phyloP scores from a whole-genome alignment of 2,113 vertebrate genomes.

The Noturus placidus region DNA sequence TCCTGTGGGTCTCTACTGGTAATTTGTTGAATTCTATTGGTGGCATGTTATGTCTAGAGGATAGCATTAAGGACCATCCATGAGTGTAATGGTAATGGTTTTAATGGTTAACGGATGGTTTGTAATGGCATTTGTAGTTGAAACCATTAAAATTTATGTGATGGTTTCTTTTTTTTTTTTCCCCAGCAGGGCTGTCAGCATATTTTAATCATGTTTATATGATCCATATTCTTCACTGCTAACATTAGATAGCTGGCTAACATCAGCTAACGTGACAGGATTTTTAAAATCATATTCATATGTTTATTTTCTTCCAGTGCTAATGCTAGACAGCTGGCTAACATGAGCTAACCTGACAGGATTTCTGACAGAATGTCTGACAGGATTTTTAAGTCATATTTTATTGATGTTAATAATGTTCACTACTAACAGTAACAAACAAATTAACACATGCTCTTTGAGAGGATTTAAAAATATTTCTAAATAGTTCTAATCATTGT shows the following conservation, averaged over 20 bases:
- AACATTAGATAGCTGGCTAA: neutral
- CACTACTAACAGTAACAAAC: neutral
- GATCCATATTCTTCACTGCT: neutral
- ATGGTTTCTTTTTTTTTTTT: too few relatives aligned
- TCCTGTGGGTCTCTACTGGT: too few relatives aligned
- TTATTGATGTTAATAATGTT: neutral
- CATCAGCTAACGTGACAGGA: neutral
- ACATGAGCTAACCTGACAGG: neutral
- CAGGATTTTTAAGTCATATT: neutral
- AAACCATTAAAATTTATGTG: too few relatives aligned
- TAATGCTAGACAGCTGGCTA: neutral
- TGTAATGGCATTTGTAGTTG: too few relatives aligned
- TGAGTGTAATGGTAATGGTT: too few relatives aligned
- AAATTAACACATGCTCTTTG: neutral
- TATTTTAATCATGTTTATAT: neutral
- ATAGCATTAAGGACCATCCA: too few relatives aligned
- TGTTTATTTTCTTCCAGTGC: neutral
- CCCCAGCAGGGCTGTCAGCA: neutral
- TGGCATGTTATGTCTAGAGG: too few relatives aligned
- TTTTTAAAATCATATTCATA: neutral
- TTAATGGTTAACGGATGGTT: too few relatives aligned
- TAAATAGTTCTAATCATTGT: too few relatives aligned
- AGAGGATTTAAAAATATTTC: neutral
- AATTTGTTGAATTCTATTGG: too few relatives aligned
- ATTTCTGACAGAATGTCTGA: neutral